These are phyloP conservation scores for Delichon dasypus DNA, from an alignment of 2,797 vertebrate genomes.

Conservation along the genomic window DNA sequence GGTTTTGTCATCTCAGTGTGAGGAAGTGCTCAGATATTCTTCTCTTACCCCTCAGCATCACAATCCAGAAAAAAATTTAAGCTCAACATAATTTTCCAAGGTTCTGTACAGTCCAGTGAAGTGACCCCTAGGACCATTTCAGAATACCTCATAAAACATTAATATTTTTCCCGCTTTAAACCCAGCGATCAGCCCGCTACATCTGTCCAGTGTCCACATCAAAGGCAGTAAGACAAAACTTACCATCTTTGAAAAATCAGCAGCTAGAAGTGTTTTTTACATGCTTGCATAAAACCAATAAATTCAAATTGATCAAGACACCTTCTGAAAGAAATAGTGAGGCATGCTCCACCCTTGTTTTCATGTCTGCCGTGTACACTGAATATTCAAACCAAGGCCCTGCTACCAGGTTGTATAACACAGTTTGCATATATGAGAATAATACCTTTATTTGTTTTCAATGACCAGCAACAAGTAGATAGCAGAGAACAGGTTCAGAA, in stretches of 20 bases:
- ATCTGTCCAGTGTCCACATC: not conserved
- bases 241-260: not conserved
- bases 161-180: not conserved
- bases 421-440: not conserved
- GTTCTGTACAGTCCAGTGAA: not conserved
- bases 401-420: not conserved
- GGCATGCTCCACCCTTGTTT: not conserved
- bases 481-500: not conserved
- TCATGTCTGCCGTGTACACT: not conserved
- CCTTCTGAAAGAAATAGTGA: not conserved
- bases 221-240: not conserved
- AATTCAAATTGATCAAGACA: not conserved
- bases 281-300: not conserved
- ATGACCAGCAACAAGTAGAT: not conserved
- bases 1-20: not conserved
- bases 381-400: not conserved
- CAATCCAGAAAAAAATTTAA: not conserved
- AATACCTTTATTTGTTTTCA: not conserved
- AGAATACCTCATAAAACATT: not conserved
- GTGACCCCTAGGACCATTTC: not conserved
- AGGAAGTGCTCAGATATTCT: not conserved
- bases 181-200: rapidly evolving
- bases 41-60: not conserved
- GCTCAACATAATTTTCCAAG: not conserved
- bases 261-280: not conserved